A percentile compares a stretch with the other conserved stretches of the same genome.
Evolutionary conservation across 2,113 vertebrate genomes (phyloP).

Genomic region (Oncorhynchus gorbuscha): DNA sequence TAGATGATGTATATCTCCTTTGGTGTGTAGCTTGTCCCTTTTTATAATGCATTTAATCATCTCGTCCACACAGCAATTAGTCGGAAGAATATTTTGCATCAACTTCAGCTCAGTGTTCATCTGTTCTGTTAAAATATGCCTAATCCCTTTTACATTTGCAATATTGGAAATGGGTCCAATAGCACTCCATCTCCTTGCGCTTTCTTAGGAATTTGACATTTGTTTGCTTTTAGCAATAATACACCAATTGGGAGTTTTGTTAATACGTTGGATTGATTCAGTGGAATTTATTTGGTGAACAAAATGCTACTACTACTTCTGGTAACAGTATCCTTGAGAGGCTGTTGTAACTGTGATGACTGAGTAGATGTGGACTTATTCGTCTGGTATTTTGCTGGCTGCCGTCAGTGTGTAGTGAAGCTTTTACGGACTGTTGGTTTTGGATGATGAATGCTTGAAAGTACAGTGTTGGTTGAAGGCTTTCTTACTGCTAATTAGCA

Average conservation of each 20-base stretch:
- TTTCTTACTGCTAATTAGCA: conserved; percentile 46
- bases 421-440: conserved; percentile 38
- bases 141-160: conserved; percentile 20
- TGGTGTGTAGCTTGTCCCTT: not conserved
- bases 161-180: conserved; percentile 10
- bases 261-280: conserved; percentile 20
- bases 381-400: conserved; percentile 44
- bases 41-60: no score
- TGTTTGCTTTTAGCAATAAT: conserved; percentile 41
- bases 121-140: conserved; percentile 10
- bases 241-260: conserved; percentile 28
- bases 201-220: conserved; percentile 25
- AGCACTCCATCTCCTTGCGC: conserved; percentile 1
- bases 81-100: not conserved
- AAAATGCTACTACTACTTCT: conserved; percentile 50
- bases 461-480: conserved; percentile 36
- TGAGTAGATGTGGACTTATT: conserved; percentile 48
- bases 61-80: not conserved
- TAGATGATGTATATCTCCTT: not conserved
- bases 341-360: conserved; percentile 23
- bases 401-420: conserved; percentile 49
- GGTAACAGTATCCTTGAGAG: conserved; percentile 35
- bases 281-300: conserved; percentile 29
- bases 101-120: not conserved
- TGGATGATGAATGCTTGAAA: conserved; percentile 56